Conservation (phyloP, 2,888 invertebrate genomes). For the Acleris holmiana region DNA sequence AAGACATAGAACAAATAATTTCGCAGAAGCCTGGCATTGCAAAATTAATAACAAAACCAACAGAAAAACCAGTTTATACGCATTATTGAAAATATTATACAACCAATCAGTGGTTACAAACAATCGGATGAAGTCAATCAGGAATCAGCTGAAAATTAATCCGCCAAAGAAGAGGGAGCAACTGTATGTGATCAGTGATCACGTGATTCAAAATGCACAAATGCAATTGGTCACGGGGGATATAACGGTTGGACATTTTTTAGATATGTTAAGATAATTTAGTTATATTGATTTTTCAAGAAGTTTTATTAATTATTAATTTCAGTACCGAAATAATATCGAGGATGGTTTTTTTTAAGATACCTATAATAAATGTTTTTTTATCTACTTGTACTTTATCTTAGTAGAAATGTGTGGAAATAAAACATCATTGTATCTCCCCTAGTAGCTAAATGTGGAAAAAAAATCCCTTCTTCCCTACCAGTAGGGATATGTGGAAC, state of each 20-base stretch:
- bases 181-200: slow-evolving; percentile 1
- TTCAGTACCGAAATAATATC: too few species aligned
- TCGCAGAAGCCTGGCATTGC: slow-evolving; percentile 15
- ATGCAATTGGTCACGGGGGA: slow-evolving; percentile 7
- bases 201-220: slow-evolving; percentile 8
- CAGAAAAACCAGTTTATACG: slow-evolving; percentile 6
- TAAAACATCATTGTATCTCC: too few species aligned
- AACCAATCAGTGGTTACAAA: not conserved
- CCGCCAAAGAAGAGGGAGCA: not conserved
- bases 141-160: not conserved
- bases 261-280: too few species aligned
- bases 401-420: too few species aligned
- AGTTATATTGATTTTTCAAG: too few species aligned
- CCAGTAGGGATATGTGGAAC: too few species aligned
- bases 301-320: too few species aligned
- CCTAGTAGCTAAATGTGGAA: too few species aligned
- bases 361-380: too few species aligned
- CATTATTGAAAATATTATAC: slow-evolving; percentile 4
- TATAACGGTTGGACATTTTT: not conserved
- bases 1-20: slow-evolving; percentile 10
- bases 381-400: too few species aligned
- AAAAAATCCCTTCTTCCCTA: too few species aligned
- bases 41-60: slow-evolving; percentile 13
- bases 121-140: not conserved
- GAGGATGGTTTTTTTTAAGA: too few species aligned